These are phyloP conservation scores for Andrena cerasifolii DNA, from an alignment of 1,140 invertebrate genomes.

Conservation along the genomic window DNA sequence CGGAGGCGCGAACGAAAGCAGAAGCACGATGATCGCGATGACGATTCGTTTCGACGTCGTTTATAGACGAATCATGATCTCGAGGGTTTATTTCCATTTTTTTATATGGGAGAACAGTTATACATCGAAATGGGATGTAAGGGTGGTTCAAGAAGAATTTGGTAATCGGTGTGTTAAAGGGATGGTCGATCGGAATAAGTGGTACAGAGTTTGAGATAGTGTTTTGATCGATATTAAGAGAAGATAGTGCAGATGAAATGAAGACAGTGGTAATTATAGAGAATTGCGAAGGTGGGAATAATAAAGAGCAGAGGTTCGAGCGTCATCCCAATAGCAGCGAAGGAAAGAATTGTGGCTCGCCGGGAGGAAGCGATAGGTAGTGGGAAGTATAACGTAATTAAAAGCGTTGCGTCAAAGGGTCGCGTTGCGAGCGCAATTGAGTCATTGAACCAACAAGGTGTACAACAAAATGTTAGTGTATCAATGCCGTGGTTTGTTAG, in stretches of 20 bases:
- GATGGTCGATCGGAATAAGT: too few species aligned
- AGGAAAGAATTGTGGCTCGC: not conserved
- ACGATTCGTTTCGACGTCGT: not conserved
- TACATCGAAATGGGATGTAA: too few species aligned
- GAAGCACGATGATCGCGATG: not conserved
- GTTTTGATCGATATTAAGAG: too few species aligned
- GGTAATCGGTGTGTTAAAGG: too few species aligned
- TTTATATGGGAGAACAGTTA: too few species aligned
- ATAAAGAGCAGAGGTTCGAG: not conserved
- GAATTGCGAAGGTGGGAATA: not conserved
- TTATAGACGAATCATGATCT: too few species aligned
- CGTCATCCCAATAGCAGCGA: not conserved
- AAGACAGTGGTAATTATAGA: too few species aligned
- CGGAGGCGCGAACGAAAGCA: not conserved
- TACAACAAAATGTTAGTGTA: constrained; percentile 29
- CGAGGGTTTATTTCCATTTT: too few species aligned
- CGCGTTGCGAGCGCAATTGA: constrained; percentile 4
- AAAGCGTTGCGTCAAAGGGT: not conserved
- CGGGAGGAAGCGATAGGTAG: not conserved
- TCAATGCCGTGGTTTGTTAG: constrained; percentile 38
- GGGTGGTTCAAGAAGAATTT: too few species aligned
- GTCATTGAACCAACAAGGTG: constrained; percentile 22
- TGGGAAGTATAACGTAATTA: not conserved
- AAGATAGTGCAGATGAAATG: too few species aligned
- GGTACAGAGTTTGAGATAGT: too few species aligned